Conservation (phyloP, 2,113 vertebrate species). For the Rhabdomys dilectus region DNA sequence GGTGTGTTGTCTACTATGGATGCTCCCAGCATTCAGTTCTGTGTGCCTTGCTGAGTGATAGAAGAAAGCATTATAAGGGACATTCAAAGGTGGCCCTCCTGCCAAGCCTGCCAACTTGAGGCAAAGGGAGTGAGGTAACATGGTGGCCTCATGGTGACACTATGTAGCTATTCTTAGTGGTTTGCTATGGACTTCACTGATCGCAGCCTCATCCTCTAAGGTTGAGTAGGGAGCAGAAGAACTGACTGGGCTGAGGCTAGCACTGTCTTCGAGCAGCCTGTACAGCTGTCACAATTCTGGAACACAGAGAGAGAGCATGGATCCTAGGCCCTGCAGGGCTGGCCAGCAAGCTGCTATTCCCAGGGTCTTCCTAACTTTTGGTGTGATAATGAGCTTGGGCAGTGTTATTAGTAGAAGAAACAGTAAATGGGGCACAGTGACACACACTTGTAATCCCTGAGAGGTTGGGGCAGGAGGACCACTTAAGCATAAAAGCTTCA, state of each 20-base stretch:
- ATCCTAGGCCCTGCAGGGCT: rapidly evolving
- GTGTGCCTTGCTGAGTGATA: no score
- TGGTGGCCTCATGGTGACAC: no score
- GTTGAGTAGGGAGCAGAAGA: neutral
- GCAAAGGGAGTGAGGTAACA: neutral
- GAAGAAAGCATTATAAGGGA: neutral
- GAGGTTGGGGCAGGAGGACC: neutral
- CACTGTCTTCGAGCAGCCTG: neutral
- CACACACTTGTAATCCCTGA: neutral
- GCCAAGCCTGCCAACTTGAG: neutral
- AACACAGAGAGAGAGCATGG: neutral
- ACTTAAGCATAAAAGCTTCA: neutral
- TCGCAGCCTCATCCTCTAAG: neutral
- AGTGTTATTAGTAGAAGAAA: neutral
- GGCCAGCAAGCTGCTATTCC: rapidly evolving
- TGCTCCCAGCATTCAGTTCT: no score
- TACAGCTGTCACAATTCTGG: neutral
- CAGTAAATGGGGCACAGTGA: no score
- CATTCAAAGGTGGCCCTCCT: neutral
- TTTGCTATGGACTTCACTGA: neutral
- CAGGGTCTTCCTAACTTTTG: neutral
- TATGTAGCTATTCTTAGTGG: neutral
- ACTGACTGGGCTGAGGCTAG: neutral
- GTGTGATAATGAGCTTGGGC: neutral
- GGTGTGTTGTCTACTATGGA: no score